Base-by-base conservation (phyloP, 2,797 vertebrate genomes). In the Coluber constrictor region DNA sequence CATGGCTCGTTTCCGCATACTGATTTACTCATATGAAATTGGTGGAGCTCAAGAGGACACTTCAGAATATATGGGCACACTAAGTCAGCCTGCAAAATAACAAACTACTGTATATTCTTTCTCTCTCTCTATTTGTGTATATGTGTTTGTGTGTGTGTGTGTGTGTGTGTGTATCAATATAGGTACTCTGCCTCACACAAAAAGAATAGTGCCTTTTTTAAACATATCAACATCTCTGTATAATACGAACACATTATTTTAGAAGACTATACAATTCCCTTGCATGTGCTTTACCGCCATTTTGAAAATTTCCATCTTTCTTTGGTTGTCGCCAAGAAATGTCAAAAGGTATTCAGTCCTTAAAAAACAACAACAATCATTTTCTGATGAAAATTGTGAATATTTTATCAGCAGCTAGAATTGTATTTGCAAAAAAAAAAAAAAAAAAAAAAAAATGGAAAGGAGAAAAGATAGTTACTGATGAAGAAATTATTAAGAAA, bases 1-100 rank as follows among this genome's bases (percentile, higher is more conserved):
- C 61, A 54, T 86, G 86, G 89, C n/a, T 51, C 57, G 70, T 61
- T 92, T 92, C 57, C 47, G 3, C 89, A 92, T 90, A 60, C 56
- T 90, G 79, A 90, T 57, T 90, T 93, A 88, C 43, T 61, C 56
- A 43, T 54, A 51, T 47, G 37, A 83, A 90, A 88, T 20, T 89
- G 57, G n/a, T 57, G 47, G 47, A n/a, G 57, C 25, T 83, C 18
- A 51, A 63, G 70, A 93, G 88, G n/a, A 37, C 15, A 13, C 86
- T 63, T 63, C 66, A 56, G 43, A 89, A 91, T 91, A 87, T 70
- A 61, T 87, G 55, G 66, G 43, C 6, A n/a, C 25, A 60, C 29
- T 90, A 91, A 93, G 88, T 88, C 86, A 88, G 13, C 32, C 79
- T 87, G 56, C 90, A 60, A 59, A 79, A 91, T 79, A 93, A 60